phyloP scores from a whole-genome alignment of 2,113 vertebrate species.

The Megaceryle maxima region DNA sequence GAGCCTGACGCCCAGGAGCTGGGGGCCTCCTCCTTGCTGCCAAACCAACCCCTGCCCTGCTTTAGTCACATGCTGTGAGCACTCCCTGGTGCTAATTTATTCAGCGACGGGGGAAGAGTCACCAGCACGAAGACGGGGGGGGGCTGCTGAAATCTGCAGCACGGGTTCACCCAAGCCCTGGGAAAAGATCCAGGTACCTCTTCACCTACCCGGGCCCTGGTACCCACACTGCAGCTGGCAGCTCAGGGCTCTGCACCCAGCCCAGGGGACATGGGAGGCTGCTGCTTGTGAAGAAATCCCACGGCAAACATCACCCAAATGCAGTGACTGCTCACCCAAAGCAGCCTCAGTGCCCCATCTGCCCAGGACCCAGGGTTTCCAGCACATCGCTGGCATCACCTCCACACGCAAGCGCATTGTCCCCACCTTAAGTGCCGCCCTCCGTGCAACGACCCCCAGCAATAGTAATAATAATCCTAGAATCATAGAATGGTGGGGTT shows the following conservation, averaged over 20 bases:
- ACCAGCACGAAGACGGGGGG: neutral
- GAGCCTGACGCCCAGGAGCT: neutral
- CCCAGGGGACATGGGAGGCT: neutral
- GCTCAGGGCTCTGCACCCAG: neutral
- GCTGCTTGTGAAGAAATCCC: neutral
- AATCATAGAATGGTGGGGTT: too few species aligned
- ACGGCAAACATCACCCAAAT: rapidly evolving
- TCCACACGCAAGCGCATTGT: neutral
- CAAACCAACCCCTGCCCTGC: constrained; percentile 34
- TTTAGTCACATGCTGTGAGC: constrained; percentile 31
- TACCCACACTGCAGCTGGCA: neutral
- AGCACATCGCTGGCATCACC: rapidly evolving
- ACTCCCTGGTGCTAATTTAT: constrained; percentile 55
- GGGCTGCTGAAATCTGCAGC: neutral
- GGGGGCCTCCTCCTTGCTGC: neutral
- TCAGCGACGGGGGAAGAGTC: neutral
- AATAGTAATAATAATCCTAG: too few species aligned
- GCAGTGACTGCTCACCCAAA: rapidly evolving
- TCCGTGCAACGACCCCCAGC: rapidly evolving
- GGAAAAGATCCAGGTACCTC: neutral
- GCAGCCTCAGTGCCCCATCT: neutral
- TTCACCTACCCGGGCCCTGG: neutral
- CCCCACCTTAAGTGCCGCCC: neutral
- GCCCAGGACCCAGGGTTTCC: neutral
- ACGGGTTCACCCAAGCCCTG: neutral